phyloP scores from a whole-genome alignment of 2,797 vertebrate genomes.

The Calcarius lapponicus region DNA sequence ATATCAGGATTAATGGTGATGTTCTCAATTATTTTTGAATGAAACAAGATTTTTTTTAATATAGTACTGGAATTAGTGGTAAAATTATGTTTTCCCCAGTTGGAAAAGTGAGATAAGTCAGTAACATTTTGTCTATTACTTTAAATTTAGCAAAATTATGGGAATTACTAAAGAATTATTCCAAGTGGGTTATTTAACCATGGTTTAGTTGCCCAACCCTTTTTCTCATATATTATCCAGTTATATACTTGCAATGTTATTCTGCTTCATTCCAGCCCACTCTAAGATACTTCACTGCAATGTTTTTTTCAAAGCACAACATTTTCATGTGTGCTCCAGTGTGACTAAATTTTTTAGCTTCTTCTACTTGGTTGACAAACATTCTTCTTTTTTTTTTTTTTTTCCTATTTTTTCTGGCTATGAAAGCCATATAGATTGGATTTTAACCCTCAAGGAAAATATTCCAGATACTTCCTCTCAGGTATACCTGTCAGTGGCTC shows the following conservation, averaged over 20 bases:
- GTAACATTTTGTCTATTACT: background rate
- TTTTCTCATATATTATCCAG: background rate
- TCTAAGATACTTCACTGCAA: background rate
- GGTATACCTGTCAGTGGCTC: background rate
- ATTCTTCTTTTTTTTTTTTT: accelerated
- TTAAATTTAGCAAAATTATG: background rate
- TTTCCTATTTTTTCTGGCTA: background rate
- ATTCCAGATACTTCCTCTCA: background rate
- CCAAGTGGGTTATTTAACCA: background rate
- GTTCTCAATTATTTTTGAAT: background rate
- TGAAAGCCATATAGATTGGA: background rate
- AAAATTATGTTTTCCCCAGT: background rate
- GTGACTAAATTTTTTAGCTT: background rate
- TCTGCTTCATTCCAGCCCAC: background rate
- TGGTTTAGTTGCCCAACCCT: background rate
- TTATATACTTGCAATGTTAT: background rate
- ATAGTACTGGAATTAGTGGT: background rate
- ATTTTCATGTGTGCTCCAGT: background rate
- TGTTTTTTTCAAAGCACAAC: background rate
- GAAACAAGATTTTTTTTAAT: background rate
- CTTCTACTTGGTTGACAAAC: background rate
- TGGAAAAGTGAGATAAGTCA: background rate
- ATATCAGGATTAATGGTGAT: background rate
- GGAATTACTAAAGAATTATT: background rate
- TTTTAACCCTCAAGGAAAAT: background rate